Evolutionary conservation across 2,888 invertebrate genomes (phyloP).

Genomic region (Gortyna flavago): DNA sequence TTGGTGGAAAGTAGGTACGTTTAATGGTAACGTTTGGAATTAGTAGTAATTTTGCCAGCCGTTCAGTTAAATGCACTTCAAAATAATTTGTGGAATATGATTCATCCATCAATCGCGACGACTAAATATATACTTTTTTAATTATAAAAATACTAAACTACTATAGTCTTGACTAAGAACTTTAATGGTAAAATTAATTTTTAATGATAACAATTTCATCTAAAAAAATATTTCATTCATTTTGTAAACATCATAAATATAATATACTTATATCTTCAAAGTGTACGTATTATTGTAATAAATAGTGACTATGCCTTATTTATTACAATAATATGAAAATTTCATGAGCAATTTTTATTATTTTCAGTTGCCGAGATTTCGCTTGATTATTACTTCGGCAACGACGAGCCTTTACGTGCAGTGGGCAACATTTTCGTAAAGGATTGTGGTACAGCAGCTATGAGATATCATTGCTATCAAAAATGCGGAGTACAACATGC

Average conservation of each 20-base stretch:
- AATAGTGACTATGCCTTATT: background rate
- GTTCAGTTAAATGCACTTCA: background rate
- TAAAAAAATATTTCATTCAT: background rate
- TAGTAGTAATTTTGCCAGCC: background rate
- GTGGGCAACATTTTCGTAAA: background rate
- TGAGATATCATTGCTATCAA: conserved; percentile 33
- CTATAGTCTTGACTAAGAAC: too few species aligned
- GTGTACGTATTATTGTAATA: background rate
- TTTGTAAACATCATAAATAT: background rate
- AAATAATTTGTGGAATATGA: background rate
- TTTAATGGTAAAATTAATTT: background rate
- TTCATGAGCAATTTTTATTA: background rate
- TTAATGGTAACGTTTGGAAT: background rate
- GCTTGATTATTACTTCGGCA: conserved; percentile 46
- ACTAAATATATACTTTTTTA: too few species aligned
- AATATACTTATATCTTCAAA: background rate
- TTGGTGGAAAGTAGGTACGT: background rate
- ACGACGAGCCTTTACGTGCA: conserved; percentile 25
- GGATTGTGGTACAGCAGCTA: conserved; percentile 28
- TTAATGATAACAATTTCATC: background rate
- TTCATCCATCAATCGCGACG: background rate
- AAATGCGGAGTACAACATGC: conserved; percentile 53
- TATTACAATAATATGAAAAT: background rate
- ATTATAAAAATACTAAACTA: too few species aligned
- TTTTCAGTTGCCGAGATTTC: conserved; percentile 56